Conservation (phyloP, 2,797 vertebrate species). For the Leuciscus waleckii region DNA sequence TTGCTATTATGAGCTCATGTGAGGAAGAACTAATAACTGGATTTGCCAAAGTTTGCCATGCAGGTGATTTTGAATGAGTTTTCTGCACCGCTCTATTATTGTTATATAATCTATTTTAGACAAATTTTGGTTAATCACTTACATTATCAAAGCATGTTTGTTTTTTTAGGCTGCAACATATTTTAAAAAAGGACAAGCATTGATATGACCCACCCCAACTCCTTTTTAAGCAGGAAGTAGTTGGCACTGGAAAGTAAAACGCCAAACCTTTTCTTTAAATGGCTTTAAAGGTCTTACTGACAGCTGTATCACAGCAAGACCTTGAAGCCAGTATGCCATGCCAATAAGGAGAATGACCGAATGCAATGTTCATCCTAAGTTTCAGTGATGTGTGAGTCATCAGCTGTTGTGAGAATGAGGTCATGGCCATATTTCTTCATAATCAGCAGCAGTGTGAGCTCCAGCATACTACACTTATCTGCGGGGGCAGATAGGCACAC, state of each 20-base stretch:
- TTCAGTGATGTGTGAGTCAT: conserved; percentile 53
- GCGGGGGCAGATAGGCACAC: conserved; percentile 34
- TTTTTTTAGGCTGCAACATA: neutral
- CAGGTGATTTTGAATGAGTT: neutral
- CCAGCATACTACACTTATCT: conserved; percentile 41
- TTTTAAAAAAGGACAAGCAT: neutral
- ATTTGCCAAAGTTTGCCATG: conserved; percentile 3
- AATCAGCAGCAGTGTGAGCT: conserved; percentile 36
- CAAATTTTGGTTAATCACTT: neutral
- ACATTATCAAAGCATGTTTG: neutral
- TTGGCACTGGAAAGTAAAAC: neutral
- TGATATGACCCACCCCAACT: neutral
- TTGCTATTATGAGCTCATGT: neutral
- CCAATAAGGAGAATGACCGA: conserved; percentile 30
- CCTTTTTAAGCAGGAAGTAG: neutral
- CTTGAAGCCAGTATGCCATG: neutral
- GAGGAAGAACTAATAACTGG: neutral
- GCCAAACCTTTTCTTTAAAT: conserved; percentile 1
- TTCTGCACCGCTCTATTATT: neutral
- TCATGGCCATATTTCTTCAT: conserved; percentile 37
- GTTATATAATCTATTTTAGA: neutral
- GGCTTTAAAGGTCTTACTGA: neutral
- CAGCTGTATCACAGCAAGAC: conserved; percentile 8
- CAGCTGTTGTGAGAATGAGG: conserved; percentile 52
- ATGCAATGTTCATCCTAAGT: conserved; percentile 35